Evolutionary conservation across 2,888 invertebrate genomes (phyloP).

Genomic region (Ditylenchus weischeri): DNA sequence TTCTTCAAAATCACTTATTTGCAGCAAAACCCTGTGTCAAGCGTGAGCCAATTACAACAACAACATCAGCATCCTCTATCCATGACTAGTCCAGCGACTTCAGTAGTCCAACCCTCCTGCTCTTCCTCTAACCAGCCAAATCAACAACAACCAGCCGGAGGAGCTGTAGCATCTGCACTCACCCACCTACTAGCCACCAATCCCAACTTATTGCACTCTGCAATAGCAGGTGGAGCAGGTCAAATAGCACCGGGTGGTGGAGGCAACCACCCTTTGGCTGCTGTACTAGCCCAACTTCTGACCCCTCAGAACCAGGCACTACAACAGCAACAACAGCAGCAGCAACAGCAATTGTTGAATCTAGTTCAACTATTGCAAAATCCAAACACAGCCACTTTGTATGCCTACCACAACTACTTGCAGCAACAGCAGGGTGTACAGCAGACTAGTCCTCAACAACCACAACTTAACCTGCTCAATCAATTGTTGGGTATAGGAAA

Average conservation of each 20-base stretch:
- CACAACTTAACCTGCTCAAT: background rate
- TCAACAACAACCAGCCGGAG: slow-evolving; percentile 17
- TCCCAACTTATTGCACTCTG: background rate
- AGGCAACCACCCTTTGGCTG: slow-evolving; percentile 13
- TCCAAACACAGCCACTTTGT: background rate
- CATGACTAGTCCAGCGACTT: background rate
- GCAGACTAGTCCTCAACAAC: background rate
- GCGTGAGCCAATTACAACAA: slow-evolving; percentile 10
- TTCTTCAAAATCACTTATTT: no score
- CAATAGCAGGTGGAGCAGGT: slow-evolving; percentile 7
- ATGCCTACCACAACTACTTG: slow-evolving; percentile 19
- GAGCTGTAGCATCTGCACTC: slow-evolving; percentile 20
- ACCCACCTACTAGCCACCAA: slow-evolving; percentile 14
- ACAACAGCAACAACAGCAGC: slow-evolving; percentile 35
- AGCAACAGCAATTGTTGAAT: slow-evolving; percentile 16
- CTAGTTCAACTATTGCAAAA: slow-evolving; percentile 19
- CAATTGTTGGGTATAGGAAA: background rate
- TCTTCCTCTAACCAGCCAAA: slow-evolving; percentile 3
- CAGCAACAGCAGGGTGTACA: slow-evolving; percentile 20
- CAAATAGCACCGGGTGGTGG: background rate
- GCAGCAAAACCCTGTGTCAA: background rate
- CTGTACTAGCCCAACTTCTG: slow-evolving; percentile 17
- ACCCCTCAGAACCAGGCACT: slow-evolving; percentile 14
- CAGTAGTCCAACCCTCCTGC: slow-evolving; percentile 2
- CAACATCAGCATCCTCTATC: slow-evolving; percentile 15